Evolutionary conservation across 2,797 vertebrate genomes (phyloP).

Genomic region (Lepilemur septentrionalis): DNA sequence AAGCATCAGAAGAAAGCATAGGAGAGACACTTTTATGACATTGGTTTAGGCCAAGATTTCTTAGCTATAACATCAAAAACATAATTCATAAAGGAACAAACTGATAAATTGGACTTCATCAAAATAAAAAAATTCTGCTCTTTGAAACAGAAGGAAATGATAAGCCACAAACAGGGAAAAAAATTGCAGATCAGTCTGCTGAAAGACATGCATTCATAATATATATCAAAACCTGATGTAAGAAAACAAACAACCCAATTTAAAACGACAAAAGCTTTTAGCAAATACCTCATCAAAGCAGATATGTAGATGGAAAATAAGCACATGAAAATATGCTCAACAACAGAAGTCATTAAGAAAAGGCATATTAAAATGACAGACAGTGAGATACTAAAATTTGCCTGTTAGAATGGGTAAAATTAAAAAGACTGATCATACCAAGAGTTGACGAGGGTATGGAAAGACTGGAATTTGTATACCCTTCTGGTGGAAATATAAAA

Average conservation of each 20-base stretch:
- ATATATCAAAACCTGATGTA: not conserved
- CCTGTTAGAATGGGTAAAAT: not conserved
- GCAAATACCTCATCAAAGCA: not conserved
- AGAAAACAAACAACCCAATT: not conserved
- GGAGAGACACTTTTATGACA: not conserved
- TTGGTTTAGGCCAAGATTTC: slow-evolving; percentile 33
- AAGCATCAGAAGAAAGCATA: not conserved
- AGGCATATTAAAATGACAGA: not conserved
- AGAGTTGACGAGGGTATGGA: not conserved
- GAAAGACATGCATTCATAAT: not conserved
- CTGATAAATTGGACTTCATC: slow-evolving; percentile 35
- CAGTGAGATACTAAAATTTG: not conserved
- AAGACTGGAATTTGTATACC: not conserved
- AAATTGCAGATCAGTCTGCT: slow-evolving; percentile 23
- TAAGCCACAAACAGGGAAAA: not conserved
- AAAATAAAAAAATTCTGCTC: slow-evolving; percentile 15
- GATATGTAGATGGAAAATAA: not conserved
- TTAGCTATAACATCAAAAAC: slow-evolving; percentile 18
- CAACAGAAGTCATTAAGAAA: not conserved
- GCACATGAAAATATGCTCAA: not conserved
- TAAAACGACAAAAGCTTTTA: not conserved
- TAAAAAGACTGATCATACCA: not conserved
- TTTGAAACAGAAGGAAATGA: slow-evolving; percentile 55
- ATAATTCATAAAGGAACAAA: slow-evolving; percentile 21
- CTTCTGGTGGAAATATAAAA: not conserved